Evolutionary conservation across 2,113 vertebrate species (phyloP).

Genomic region (Lanius ludovicianus): DNA sequence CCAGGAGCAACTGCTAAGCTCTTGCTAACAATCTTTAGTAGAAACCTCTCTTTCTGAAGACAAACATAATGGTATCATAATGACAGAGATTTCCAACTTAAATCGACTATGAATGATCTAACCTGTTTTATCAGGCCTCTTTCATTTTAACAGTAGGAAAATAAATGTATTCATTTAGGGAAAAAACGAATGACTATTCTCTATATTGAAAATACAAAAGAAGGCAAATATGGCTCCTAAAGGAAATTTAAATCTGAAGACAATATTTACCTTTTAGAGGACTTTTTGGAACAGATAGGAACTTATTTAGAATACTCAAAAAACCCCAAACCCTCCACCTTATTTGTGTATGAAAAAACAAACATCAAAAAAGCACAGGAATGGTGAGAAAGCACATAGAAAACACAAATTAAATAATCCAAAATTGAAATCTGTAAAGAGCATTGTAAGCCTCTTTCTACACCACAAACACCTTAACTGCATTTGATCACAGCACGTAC

Average conservation of each 20-base stretch:
- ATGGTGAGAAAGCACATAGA: not conserved
- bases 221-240: not conserved
- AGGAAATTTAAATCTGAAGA: not conserved
- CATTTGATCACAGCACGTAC: not conserved
- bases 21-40: not conserved
- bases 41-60: not conserved
- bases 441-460: not conserved
- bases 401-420: conserved; percentile 15
- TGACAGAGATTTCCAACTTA: not conserved
- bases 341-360: not conserved
- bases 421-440: not conserved
- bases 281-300: not conserved
- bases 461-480: not conserved
- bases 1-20: not conserved
- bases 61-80: not conserved
- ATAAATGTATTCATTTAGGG: not conserved
- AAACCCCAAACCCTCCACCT: not conserved
- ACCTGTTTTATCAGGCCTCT: not conserved
- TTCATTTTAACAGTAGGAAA: not conserved
- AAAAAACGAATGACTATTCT: not conserved
- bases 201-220: not conserved
- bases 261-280: not conserved
- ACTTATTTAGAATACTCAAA: not conserved
- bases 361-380: not conserved
- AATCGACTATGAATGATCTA: not conserved